Base-by-base conservation (phyloP, 2,888 invertebrate species). In the Sarcophaga subvicina region DNA sequence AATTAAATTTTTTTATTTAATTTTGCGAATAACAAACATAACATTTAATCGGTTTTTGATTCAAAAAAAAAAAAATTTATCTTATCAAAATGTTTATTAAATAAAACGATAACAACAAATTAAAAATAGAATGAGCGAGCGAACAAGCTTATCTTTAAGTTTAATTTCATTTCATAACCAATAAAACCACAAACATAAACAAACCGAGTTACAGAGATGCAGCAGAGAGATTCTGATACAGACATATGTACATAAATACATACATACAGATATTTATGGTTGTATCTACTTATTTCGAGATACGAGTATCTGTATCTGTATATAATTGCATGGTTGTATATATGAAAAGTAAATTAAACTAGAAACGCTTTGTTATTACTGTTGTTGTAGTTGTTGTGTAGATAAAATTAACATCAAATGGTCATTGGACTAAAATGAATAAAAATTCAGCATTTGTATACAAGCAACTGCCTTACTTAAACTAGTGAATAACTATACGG, bases 91-190 rank as follows among this genome's bases (percentile, higher is more conserved):
- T 71, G 72, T 80, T 77, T 63, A 85, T 59, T 66, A 45, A 59
- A 64, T 64, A 69, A 66, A 71, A 49, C 63, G 27, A 59, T 8
- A 71, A 49, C 62, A 67, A 37, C 72, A 79, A 45, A 49, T 22
- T 66, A 73, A 76, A 70, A 37, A 66, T 62, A 62, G 62, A 37
- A 6, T 37, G 37, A 37, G 37, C 78, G 67, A 37, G 37, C 2
- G 37, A 37, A 10, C 2, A 0, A 54, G 64, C 78, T 81, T 85
- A 85, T 85, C 85, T 78, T 73, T 70, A 79, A 78, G 73, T 37
- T 82, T 70, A 75, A 81, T 85, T 85, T 60, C 77, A 78, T 85
- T 85, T 81, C 63, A 75, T 81, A 78, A 85, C 78, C 73, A 85
- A 78, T 75, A 78, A 85, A 70, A 59, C 45, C 27, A 17, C 62